These are phyloP conservation scores for Steinernema carpocapsae DNA, from an alignment of 2,888 invertebrate genomes.

Conservation along the genomic window DNA sequence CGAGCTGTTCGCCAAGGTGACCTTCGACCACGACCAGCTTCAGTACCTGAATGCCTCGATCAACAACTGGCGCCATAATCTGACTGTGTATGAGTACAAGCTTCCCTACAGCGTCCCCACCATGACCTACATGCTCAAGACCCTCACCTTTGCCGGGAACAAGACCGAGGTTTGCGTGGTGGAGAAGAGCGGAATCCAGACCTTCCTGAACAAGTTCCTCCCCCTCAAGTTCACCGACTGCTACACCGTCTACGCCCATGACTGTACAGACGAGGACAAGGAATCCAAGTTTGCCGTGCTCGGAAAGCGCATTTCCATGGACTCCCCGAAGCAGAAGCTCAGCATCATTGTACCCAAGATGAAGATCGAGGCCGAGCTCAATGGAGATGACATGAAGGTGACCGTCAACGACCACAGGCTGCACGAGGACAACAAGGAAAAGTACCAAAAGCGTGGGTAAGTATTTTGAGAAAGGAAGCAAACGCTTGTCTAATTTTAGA, in stretches of 20 bases:
- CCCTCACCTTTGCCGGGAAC: neutral
- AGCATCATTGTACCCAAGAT: neutral
- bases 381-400: neutral
- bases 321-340: neutral
- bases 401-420: neutral
- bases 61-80: too few relatives aligned
- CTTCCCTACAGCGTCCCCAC: neutral
- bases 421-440: neutral
- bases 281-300: slow-evolving; percentile 1
- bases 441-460: neutral
- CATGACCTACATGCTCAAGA: neutral
- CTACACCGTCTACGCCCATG: neutral
- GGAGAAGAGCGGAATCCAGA: neutral
- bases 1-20: too few relatives aligned
- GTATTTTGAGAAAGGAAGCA: neutral
- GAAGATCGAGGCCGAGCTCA: neutral
- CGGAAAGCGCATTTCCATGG: neutral
- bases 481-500: neutral
- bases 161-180: neutral
- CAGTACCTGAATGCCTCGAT: too few relatives aligned
- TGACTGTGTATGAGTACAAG: too few relatives aligned
- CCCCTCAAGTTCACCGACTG: neutral
- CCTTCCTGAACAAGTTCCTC: neutral
- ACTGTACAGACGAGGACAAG: neutral
- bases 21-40: too few relatives aligned